Conservation (phyloP, 2,888 invertebrate genomes). For the Campoletis raptor region DNA sequence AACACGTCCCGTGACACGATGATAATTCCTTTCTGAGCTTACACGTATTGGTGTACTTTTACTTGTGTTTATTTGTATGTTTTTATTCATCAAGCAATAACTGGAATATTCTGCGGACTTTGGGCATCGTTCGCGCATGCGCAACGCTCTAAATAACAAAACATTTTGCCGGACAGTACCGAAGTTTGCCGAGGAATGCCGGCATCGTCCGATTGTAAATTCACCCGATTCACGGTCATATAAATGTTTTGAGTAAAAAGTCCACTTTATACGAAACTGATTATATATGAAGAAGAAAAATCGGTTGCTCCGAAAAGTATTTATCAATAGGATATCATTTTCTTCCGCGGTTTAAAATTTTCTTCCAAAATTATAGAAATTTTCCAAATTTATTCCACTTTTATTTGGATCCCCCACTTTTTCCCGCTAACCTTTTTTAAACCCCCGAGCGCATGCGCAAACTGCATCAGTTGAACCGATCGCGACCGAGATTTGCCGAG, state of each 20-base stretch:
- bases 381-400: neutral
- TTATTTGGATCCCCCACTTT: neutral
- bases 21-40: slow-evolving; percentile 31
- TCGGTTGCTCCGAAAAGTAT: no score
- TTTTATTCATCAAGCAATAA: neutral
- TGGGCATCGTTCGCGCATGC: slow-evolving; percentile 57
- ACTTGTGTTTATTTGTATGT: slow-evolving; percentile 1
- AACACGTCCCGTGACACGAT: slow-evolving; percentile 44
- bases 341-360: neutral
- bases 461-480: slow-evolving; percentile 43
- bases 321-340: neutral
- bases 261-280: neutral
- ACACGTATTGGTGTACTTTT: slow-evolving; percentile 3
- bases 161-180: neutral
- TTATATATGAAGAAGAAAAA: neutral
- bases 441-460: slow-evolving; percentile 26
- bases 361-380: neutral
- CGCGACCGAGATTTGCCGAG: slow-evolving; percentile 40
- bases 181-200: slow-evolving; percentile 25
- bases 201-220: slow-evolving; percentile 34
- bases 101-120: slow-evolving; percentile 71
- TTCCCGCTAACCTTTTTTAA: slow-evolving; percentile 26
- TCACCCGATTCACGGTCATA: neutral
- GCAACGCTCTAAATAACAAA: neutral
- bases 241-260: neutral